Evolutionary conservation across 2,797 vertebrate species (phyloP), one percentile per base, ranked within the genome.

Genomic region (Bucorvus abyssinicus): DNA sequence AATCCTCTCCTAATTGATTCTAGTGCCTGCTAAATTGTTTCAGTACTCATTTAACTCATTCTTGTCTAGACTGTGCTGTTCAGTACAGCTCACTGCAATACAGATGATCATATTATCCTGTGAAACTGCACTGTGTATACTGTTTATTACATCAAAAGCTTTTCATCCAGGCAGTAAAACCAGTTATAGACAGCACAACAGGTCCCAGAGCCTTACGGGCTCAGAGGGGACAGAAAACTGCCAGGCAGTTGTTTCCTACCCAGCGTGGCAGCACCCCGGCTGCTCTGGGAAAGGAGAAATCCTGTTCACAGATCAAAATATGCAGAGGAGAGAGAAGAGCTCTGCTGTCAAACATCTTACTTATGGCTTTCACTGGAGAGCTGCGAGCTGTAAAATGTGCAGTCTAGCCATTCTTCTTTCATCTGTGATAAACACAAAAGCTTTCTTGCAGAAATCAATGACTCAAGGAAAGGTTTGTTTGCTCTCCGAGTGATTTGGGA

Each of bases 391-490:
- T 78, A 86, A 97, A 97, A 92, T 79, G 60, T 89, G 71, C 57
- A 70, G 90, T 89, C 67, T 80, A 84, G 73, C 36, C 56, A 60
- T 77, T 91, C 57, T 71, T 68, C 20, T 56, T 61, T 96, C 64
- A 27, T 83, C 77, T 89, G 59, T 50, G 95, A 85, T 78, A 87
- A 93, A 87, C 49, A 87, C 73, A 91, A 96, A 80, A 4, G 61
- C 52, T 94, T 88, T 92, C 76, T 96, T 95, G 40, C 23, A 96
- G 79, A 96, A 95, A 96, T 91, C 78, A 95, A 26, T 90, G 87
- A 84, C 70, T 89, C 84, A 90, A 77, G 70, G 70, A 82, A 96
- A 96, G 47, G 52, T 89, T 95, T 93, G 59, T 95, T 96, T 96
- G 77, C 67, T 76, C 40, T 96, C 90, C 6, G 19, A 87, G 93